phyloP scores from a whole-genome alignment of 2,113 vertebrate genomes.

The Paedocypris sp. region DNA sequence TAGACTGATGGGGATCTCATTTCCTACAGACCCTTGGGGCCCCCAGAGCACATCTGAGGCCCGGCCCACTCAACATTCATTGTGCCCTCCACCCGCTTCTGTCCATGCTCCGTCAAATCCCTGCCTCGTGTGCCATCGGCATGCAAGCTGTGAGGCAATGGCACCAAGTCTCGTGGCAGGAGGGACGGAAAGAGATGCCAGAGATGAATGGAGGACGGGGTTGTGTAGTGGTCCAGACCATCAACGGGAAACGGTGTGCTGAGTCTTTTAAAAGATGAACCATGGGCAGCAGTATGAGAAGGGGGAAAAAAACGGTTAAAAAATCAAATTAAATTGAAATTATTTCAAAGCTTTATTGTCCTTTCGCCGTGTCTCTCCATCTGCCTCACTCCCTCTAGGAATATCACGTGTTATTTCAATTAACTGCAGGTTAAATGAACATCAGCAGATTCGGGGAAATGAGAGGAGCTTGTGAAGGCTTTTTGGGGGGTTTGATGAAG shows the following conservation, averaged over 20 bases:
- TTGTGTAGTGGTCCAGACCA: neutral
- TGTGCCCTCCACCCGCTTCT: slow-evolving; percentile 35
- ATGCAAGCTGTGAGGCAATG: slow-evolving; percentile 39
- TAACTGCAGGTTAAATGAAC: slow-evolving; percentile 34
- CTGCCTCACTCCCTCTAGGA: slow-evolving; percentile 13
- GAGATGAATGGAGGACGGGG: neutral
- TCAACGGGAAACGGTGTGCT: neutral
- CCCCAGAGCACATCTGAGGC: slow-evolving; percentile 64
- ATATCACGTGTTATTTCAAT: slow-evolving; percentile 30
- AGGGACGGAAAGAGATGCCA: neutral
- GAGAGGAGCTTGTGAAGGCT: slow-evolving; percentile 24
- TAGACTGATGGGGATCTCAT: slow-evolving; percentile 82
- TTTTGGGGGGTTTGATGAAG: slow-evolving; percentile 34
- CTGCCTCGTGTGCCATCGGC: slow-evolving; percentile 55
- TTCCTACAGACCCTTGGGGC: slow-evolving; percentile 67
- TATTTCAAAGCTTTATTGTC: slow-evolving; percentile 3
- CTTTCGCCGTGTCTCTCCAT: slow-evolving; percentile 5
- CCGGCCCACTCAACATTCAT: slow-evolving; percentile 45
- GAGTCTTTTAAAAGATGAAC: too few relatives aligned
- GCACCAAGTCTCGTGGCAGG: neutral
- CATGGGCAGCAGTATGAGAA: too few relatives aligned
- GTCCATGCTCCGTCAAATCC: slow-evolving; percentile 66
- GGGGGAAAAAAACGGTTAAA: too few relatives aligned
- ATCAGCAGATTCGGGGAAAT: slow-evolving; percentile 25
- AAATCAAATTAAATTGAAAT: neutral